These are phyloP conservation scores for Pegea sp. DNA, from an alignment of 23 tunicate species.

Conservation along the genomic window DNA sequence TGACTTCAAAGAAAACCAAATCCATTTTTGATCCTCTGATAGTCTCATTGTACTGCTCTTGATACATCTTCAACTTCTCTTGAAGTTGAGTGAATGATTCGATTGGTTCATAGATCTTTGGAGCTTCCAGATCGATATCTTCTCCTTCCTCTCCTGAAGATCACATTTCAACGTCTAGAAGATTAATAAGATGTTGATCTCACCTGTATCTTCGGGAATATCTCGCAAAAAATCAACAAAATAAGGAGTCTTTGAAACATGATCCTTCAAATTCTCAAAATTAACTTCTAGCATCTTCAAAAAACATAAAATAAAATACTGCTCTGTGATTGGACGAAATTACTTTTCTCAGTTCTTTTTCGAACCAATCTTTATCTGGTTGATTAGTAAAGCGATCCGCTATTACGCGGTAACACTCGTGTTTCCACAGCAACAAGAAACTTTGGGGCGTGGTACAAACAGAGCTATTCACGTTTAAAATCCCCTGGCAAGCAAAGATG, in stretches of 20 bases:
- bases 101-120: slow-evolving; percentile 97
- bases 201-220: slow-evolving; percentile 94
- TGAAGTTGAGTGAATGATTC: slow-evolving; percentile 59
- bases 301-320: background rate
- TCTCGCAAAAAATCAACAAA: slow-evolving; percentile 94
- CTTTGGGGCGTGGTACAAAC: slow-evolving; percentile 17
- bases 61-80: slow-evolving; percentile 54
- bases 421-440: slow-evolving; percentile 86
- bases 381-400: slow-evolving; percentile 98
- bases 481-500: slow-evolving; percentile 20
- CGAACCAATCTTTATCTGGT: slow-evolving; percentile 96
- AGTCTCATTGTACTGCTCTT: slow-evolving; percentile 97
- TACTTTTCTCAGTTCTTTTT: slow-evolving; percentile 24
- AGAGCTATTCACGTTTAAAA: slow-evolving; percentile 21
- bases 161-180: too few relatives aligned
- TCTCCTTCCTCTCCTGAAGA: slow-evolving; percentile 99
- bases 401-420: slow-evolving; percentile 87
- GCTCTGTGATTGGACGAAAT: background rate
- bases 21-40: slow-evolving; percentile 98
- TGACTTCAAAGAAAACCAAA: slow-evolving; percentile 87
- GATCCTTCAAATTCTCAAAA: slow-evolving; percentile 17
- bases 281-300: slow-evolving; percentile 35
- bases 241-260: slow-evolving; percentile 65
- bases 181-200: background rate
- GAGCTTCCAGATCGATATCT: slow-evolving; percentile 92